Evolutionary conservation across 2,113 vertebrate species (phyloP), one percentile per base, ranked within the genome.

Genomic region (Planiliza haematocheilus): DNA sequence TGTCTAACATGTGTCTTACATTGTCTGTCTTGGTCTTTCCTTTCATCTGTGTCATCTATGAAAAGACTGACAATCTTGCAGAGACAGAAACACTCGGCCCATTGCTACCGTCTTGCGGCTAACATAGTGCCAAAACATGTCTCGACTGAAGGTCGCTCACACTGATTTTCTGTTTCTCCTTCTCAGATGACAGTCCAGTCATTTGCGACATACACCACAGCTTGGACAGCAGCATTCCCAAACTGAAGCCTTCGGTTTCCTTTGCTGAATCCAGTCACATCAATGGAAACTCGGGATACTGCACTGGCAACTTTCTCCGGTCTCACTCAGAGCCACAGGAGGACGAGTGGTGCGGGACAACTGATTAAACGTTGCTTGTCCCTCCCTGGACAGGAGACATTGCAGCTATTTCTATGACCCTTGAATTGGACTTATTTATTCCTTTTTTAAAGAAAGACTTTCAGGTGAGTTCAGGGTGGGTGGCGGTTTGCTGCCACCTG

Each of bases 301-400:
- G 59, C 65, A 58, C 34, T 0, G 8, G 5, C 1, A 59, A 14
- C 48, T 77, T 82, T 50, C 8, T 38, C 16, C 77, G 83, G 65
- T 82, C 38, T 11, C 38, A 50, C 10, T 93, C 92, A 0, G 91
- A 94, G 82, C 93, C 93, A 8, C 92, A 94, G 63, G 93, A 94
- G 72, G 89, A 93, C 6, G 93, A 94, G 85, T 94, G 90, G 89
- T 77, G 86, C 8, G 92, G 85, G 43, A 78, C 82, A 56, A 24
- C 14, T 42, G 30, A 63, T 2, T 37, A 43, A 51, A 59, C 3
- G 5, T 30, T 30, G 24, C 24, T 30, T 30, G 37, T 49, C n/a
- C 11, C 8, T 51, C 14, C 11, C 30, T 16, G n/a, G 14, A 30
- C 30, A 7, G 8, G 45, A 55, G n/a, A 53, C 18, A 7, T 3